Base-by-base conservation (phyloP, 1,140 invertebrate species). In the Drosophila serrata region DNA sequence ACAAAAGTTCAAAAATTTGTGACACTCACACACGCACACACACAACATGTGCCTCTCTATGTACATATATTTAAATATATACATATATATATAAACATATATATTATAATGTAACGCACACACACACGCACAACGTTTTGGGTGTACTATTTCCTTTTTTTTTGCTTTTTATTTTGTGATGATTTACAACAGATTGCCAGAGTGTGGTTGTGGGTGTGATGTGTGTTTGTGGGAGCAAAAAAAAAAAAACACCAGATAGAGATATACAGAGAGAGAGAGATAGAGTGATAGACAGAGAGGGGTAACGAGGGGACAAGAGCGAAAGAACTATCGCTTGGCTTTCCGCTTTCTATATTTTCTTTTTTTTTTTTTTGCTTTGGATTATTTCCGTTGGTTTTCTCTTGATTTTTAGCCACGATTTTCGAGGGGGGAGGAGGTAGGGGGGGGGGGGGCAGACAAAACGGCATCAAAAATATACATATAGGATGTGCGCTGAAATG, bases 181-280 rank as follows among this genome's bases (percentile, higher is more conserved):
- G 82, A 87, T 87, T 79, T 82, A 79, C 65, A 87, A 76, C 82
- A 79, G 49, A 81, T 75, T 64, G 53, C 46, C 46, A 59, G 27
- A 39, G 63, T 76, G 43, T 58, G 53, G 43, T 48, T 59, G 17
- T 61, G 61, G n/a, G 67, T 51, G 53, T 72, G 15, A 62, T 79
- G 59, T 58, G 53, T 58, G 58, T 58, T 48, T 68, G 46, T 24
- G 24, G 24, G 24, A 4, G 24, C 2, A 49, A 48, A 9, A 37
- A 33, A 33, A 48, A 51, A 70, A 42, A 42, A 70, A 68, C 39
- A 33, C 37, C 55, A 58, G 42, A 35, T 31, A 57, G 24, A 31
- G 11, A 59, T 13, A 58, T 35, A 58, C 11, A 29, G 37, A 48
- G 9, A 29, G 4, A 33, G 42, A 43, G 19, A 59, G n/a, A 40